A percentile compares a stretch with the other conserved stretches of the same genome.
Conservation (phyloP, 2,113 vertebrate species). For the Eurypyga helias region DNA sequence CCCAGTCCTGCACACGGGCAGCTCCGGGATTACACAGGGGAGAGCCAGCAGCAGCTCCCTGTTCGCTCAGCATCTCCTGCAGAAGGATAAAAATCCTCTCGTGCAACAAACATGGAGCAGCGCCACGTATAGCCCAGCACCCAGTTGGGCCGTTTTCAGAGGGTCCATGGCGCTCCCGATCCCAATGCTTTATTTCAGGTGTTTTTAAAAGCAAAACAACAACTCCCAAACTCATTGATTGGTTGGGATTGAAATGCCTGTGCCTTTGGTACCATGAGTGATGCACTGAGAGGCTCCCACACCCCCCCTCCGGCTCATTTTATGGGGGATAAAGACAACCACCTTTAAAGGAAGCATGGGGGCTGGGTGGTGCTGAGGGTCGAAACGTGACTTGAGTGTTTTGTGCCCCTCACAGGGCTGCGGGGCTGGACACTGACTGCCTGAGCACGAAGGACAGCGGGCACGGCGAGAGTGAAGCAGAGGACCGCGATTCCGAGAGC, state of each 20-base stretch:
- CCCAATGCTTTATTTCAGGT: neutral
- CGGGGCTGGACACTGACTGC: constrained; percentile 83
- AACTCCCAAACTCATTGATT: neutral
- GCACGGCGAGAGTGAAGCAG: constrained; percentile 85
- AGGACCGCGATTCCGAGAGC: constrained; percentile 82
- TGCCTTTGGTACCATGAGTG: fast-evolving
- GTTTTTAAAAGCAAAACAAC: neutral
- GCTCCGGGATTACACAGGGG: neutral
- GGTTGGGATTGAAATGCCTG: neutral
- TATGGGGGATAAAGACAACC: neutral
- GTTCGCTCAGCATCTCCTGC: neutral
- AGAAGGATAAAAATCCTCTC: neutral
- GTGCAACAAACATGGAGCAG: neutral
- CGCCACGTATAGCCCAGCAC: neutral
- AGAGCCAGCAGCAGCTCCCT: neutral
- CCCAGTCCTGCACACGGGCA: neutral
- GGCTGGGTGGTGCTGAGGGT: neutral
- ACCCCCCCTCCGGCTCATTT: neutral
- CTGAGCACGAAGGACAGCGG: constrained; percentile 87
- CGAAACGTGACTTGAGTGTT: neutral
- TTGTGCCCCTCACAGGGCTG: constrained; percentile 72
- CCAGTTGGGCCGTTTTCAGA: too few species aligned
- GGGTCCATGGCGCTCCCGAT: neutral
- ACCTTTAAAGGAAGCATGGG: fast-evolving
- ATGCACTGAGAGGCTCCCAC: neutral